Percentiles rank a stretch among this genome's conserved stretches.
phyloP scores from a whole-genome alignment of 2,797 vertebrate species.

The Eulemur albifrons region DNA sequence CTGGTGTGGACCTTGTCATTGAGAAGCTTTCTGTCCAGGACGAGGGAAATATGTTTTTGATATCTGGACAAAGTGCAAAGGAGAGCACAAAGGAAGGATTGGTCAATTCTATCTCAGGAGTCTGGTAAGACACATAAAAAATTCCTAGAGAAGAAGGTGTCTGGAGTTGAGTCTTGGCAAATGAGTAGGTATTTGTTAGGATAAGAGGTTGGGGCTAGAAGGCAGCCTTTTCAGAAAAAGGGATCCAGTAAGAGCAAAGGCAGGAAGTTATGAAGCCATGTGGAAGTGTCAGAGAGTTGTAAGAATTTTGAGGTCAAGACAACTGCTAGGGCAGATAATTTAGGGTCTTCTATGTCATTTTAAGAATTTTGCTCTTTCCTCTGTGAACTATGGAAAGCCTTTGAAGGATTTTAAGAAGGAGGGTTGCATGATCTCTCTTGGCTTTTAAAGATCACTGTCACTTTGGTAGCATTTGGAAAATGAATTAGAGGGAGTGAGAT shows the following conservation, averaged over 20 bases:
- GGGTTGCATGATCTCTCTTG: slow-evolving; percentile 1
- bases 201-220: not conserved
- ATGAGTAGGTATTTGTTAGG: not conserved
- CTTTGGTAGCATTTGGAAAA: slow-evolving; percentile 35
- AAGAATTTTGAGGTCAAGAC: slow-evolving; percentile 45
- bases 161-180: not conserved
- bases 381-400: slow-evolving; percentile 51
- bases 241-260: not conserved
- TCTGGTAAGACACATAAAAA: not conserved
- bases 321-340: slow-evolving; percentile 54
- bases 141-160: not conserved
- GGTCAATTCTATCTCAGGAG: not conserved
- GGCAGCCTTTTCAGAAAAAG: not conserved
- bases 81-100: not conserved
- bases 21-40: not conserved
- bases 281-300: not conserved
- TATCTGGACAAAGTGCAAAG: not conserved
- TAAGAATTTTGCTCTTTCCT: slow-evolving; percentile 51
- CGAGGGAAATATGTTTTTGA: not conserved
- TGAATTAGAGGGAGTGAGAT: slow-evolving; percentile 52
- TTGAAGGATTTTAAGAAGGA: slow-evolving; percentile 55
- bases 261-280: not conserved
- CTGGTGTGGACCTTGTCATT: not conserved
- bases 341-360: slow-evolving; percentile 52
- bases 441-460: slow-evolving; percentile 56